These are phyloP conservation scores for Hystrix brachyura DNA, from an alignment of 2,113 vertebrate species.

Conservation along the genomic window DNA sequence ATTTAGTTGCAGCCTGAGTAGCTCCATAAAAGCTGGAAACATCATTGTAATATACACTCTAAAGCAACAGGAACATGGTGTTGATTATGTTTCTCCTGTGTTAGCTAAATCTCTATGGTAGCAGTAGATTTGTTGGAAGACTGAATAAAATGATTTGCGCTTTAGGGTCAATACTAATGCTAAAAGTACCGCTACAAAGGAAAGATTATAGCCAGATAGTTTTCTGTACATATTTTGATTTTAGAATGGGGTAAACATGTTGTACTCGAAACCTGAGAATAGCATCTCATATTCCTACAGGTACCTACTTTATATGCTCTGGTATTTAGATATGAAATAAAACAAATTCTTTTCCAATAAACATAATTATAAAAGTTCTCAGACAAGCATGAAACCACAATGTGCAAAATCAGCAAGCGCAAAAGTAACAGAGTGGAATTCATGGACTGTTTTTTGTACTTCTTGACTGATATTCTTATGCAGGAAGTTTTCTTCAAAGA, in stretches of 20 bases:
- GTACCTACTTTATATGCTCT: slow-evolving; percentile 63
- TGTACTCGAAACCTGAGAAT: slow-evolving; percentile 24
- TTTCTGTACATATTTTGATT: slow-evolving; percentile 47
- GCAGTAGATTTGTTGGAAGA: neutral
- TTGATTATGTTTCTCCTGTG: neutral
- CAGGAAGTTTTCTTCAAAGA: slow-evolving; percentile 81
- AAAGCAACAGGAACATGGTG: neutral
- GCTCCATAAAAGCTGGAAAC: slow-evolving; percentile 63
- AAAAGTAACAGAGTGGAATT: slow-evolving; percentile 73
- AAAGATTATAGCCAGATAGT: neutral
- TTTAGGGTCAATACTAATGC: neutral
- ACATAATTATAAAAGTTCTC: slow-evolving; percentile 72
- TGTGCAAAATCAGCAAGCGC: slow-evolving; percentile 51
- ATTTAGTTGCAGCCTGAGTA: slow-evolving; percentile 62
- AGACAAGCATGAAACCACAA: slow-evolving; percentile 74
- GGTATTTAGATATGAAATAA: slow-evolving; percentile 72
- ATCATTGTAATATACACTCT: slow-evolving; percentile 7
- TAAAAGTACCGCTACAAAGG: neutral
- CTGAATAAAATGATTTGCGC: slow-evolving; percentile 43
- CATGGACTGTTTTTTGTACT: slow-evolving; percentile 55
- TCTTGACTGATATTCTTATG: slow-evolving; percentile 69
- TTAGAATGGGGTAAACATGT: slow-evolving; percentile 35
- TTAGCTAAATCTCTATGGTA: slow-evolving; percentile 57
- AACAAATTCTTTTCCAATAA: slow-evolving; percentile 74
- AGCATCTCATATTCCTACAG: neutral